These are phyloP conservation scores for Drosophila nasuta DNA, from an alignment of 1,140 invertebrate genomes.

Conservation along the genomic window DNA sequence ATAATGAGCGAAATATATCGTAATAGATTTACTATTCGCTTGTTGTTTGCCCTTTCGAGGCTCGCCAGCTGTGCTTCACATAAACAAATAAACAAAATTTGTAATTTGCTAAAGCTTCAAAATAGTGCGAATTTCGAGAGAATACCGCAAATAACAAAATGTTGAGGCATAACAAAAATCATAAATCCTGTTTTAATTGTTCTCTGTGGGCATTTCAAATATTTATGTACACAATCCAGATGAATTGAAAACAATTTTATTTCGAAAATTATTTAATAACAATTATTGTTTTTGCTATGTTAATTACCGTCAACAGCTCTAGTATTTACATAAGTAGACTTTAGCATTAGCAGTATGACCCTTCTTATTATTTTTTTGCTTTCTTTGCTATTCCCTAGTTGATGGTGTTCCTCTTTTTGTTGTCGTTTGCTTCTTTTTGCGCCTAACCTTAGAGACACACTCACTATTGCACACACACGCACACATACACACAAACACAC, in stretches of 20 bases:
- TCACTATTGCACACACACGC: slow-evolving; percentile 5
- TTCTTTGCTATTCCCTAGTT: slow-evolving; percentile 5
- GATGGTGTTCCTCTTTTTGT: slow-evolving; percentile 26
- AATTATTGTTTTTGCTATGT: background rate
- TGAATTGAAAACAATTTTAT: background rate
- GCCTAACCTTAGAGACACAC: slow-evolving; percentile 64
- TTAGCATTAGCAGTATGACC: background rate
- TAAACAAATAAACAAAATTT: slow-evolving; percentile 63
- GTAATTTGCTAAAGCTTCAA: background rate
- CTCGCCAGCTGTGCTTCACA: slow-evolving; percentile 2
- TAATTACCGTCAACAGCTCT: background rate
- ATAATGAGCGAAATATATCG: slow-evolving; percentile 1
- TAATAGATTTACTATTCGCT: slow-evolving; percentile 22
- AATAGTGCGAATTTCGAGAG: slow-evolving; percentile 29
- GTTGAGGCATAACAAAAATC: slow-evolving; percentile 59
- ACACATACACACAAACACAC: slow-evolving; percentile 1
- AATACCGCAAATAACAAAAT: slow-evolving; percentile 46
- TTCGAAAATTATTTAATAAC: slow-evolving; percentile 1
- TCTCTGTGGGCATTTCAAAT: background rate
- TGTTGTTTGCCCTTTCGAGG: background rate
- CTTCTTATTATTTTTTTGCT: slow-evolving; percentile 6
- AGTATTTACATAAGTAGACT: slow-evolving; percentile 9
- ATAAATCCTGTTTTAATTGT: slow-evolving; percentile 21
- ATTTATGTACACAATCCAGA: background rate
- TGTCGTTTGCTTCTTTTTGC: slow-evolving; percentile 60